phyloP scores from a whole-genome alignment of 2,113 vertebrate genomes.

The Oreamnos americanus region DNA sequence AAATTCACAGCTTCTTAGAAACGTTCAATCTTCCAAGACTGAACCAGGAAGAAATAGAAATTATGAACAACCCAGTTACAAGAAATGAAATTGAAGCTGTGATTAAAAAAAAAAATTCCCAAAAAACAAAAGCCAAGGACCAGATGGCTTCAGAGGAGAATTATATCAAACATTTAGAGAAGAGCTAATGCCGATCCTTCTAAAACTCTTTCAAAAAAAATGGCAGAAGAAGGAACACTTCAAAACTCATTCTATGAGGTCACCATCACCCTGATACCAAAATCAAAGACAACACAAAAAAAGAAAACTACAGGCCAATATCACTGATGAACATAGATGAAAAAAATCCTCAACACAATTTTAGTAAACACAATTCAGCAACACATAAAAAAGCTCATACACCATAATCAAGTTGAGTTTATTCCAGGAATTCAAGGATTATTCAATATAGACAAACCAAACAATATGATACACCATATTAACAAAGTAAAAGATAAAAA shows the following conservation, averaged over 20 bases:
- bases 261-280: background rate
- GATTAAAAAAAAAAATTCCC: background rate
- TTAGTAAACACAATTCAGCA: background rate
- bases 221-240: background rate
- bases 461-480: background rate
- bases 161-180: background rate
- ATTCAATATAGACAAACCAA: background rate
- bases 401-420: background rate
- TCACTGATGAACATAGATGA: background rate
- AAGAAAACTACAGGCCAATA: background rate
- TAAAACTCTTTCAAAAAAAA: background rate
- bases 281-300: background rate
- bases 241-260: background rate
- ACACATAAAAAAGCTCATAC: background rate
- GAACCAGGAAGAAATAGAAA: background rate
- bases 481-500: background rate
- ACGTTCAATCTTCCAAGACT: background rate
- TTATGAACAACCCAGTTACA: background rate
- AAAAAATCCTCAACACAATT: background rate
- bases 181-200: background rate
- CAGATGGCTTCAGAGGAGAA: background rate
- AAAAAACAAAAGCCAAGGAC: background rate
- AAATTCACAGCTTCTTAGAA: background rate
- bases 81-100: background rate
- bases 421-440: background rate